Evolutionary conservation across 2,797 vertebrate genomes (phyloP), one percentile per base, ranked within the genome.

Genomic region (Premnoplex brunnescens): DNA sequence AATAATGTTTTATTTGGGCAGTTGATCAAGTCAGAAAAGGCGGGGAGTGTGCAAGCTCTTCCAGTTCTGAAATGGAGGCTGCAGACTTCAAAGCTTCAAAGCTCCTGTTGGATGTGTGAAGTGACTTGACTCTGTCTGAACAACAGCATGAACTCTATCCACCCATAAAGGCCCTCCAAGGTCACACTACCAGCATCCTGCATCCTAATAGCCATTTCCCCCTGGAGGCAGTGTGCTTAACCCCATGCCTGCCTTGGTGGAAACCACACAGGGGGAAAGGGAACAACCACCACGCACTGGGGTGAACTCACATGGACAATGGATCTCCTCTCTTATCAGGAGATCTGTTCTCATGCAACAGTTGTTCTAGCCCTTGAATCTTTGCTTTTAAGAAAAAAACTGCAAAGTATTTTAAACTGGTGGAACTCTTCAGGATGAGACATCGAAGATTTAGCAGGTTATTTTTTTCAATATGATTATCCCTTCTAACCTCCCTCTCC

Each of bases 251-350:
- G 75, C 51, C 59, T 39, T 15, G 18, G 3, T 48, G 21, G 90
- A 46, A 88, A 32, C 32, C 18, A 14, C 49, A 6, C 32, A 56
- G 24, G 30, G 30, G n/a, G 22, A 83, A 51, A 32, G 24, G 36
- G 24, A 77, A 7, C 27, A 22, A 2, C 28, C 21, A 12, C 17
- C 0, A 0, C 15, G 24, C 30, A 1, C n/a, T 14, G 18, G 19
- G 5, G 1, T 56, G 39, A 77, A 0, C 28, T 60, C 49, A 41
- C 36, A 10, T 0, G 6, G 32, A 14, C 8, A 9, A 6, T 16
- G 28, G 18, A n/a, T 0, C 30, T 54, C 51, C 51, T 52, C 12
- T 58, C 54, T 68, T 30, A 26, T 9, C 26, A 39, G 48, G 12
- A 51, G 37, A 55, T 14, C 6, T 54, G 49, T 75, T 75, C 24